These are phyloP conservation scores for Ceyx melanurus DNA, from an alignment of 2,113 vertebrate genomes.

Conservation along the genomic window DNA sequence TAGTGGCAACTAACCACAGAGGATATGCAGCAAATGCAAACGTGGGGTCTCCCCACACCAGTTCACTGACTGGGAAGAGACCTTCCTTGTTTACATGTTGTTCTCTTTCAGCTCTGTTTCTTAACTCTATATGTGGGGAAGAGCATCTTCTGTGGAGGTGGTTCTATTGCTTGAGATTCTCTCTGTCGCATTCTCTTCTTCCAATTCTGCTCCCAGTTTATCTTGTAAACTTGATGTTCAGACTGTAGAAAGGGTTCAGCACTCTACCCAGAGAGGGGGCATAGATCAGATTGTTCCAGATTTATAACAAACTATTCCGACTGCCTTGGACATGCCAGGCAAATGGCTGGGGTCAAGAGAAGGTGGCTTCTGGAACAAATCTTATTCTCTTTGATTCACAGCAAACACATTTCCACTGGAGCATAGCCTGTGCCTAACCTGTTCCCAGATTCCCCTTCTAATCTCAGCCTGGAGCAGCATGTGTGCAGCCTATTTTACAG, in stretches of 20 bases:
- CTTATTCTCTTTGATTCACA: background rate
- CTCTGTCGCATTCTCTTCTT: background rate
- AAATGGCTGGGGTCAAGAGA: background rate
- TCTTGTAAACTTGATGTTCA: background rate
- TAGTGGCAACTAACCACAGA: background rate
- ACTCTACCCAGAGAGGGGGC: rapidly evolving
- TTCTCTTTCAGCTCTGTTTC: background rate
- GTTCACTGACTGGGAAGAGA: background rate
- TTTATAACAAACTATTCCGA: background rate
- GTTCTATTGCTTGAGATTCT: background rate
- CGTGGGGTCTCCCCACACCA: background rate
- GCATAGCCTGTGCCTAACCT: background rate
- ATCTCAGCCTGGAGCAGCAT: slow-evolving; percentile 26
- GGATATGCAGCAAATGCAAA: background rate
- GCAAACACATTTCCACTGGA: background rate
- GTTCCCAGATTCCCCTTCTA: background rate
- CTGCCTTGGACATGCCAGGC: background rate
- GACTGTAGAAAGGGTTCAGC: background rate
- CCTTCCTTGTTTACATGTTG: background rate
- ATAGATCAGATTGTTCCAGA: background rate
- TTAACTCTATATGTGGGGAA: background rate
- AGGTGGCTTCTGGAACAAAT: background rate
- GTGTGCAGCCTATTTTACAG: slow-evolving; percentile 27
- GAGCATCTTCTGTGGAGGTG: background rate
- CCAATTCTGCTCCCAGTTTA: background rate